These are phyloP conservation scores for Bellardia bayeri DNA, from an alignment of 2,888 invertebrate genomes.

Conservation along the genomic window DNA sequence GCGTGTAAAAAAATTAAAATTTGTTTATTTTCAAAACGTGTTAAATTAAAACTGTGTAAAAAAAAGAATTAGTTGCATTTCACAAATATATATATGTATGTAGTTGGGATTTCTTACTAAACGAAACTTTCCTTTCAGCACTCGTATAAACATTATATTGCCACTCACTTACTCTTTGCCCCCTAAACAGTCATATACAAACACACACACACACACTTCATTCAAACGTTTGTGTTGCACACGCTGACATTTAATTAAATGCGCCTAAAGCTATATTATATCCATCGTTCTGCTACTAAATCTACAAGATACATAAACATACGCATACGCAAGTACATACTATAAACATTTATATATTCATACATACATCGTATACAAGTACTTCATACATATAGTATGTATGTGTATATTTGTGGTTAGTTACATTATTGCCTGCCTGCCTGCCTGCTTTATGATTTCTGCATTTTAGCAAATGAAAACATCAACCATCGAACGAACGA, in stretches of 20 bases:
- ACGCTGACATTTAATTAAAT: slow-evolving; percentile 77
- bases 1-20: too few species aligned
- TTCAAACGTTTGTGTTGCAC: slow-evolving; percentile 61
- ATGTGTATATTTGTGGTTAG: slow-evolving; percentile 39
- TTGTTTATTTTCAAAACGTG: too few species aligned
- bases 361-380: neutral
- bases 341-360: neutral
- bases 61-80: too few species aligned
- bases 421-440: slow-evolving; percentile 49
- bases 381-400: neutral
- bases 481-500: slow-evolving; percentile 28
- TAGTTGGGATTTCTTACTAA: too few species aligned
- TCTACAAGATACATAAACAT: slow-evolving; percentile 43
- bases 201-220: slow-evolving; percentile 27
- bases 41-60: too few species aligned
- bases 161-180: slow-evolving; percentile 17
- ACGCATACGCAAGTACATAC: neutral
- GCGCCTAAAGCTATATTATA: slow-evolving; percentile 71
- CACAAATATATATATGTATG: too few species aligned
- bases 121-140: neutral
- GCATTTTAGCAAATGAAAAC: slow-evolving; percentile 65
- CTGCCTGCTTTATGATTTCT: slow-evolving; percentile 25
- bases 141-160: slow-evolving; percentile 13
- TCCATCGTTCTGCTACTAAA: slow-evolving; percentile 62
- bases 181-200: slow-evolving; percentile 12